These are phyloP conservation scores for Leptinotarsa peninsularis DNA, from an alignment of 2,888 invertebrate genomes.

Conservation along the genomic window DNA sequence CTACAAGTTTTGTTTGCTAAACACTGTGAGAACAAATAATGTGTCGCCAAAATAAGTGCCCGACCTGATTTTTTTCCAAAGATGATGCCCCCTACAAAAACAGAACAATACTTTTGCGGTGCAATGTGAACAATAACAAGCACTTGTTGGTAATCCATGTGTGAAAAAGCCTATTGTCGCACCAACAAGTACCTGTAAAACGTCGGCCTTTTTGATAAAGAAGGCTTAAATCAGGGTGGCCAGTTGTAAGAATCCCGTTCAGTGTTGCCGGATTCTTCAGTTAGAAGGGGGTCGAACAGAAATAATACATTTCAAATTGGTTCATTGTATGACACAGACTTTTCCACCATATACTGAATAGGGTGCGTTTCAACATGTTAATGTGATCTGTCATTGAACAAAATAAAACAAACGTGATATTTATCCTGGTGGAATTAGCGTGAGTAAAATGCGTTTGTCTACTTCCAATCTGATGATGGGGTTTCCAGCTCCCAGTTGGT, in stretches of 20 bases:
- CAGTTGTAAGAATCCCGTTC: constrained; percentile 26
- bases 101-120: constrained; percentile 47
- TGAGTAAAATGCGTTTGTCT: too few relatives aligned
- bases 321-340: too few relatives aligned
- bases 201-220: constrained; percentile 45
- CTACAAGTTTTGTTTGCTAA: neutral
- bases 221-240: constrained; percentile 49
- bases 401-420: too few relatives aligned
- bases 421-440: too few relatives aligned
- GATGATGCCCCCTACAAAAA: constrained; percentile 31
- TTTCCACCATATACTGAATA: too few relatives aligned
- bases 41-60: constrained; percentile 13
- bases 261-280: constrained; percentile 1
- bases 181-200: constrained; percentile 38
- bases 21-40: constrained; percentile 14
- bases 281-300: neutral
- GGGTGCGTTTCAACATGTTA: too few relatives aligned
- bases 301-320: neutral
- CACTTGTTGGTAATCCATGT: constrained; percentile 47
- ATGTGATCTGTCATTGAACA: too few relatives aligned
- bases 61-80: constrained; percentile 36
- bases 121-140: constrained; percentile 42
- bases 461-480: too few relatives aligned
- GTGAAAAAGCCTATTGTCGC: constrained; percentile 43
- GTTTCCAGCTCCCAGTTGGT: too few relatives aligned